A percentile compares a stretch with the other conserved stretches of the same genome.
Evolutionary conservation across 2,113 vertebrate species (phyloP).

Genomic region (Potamarius usumacintae): DNA sequence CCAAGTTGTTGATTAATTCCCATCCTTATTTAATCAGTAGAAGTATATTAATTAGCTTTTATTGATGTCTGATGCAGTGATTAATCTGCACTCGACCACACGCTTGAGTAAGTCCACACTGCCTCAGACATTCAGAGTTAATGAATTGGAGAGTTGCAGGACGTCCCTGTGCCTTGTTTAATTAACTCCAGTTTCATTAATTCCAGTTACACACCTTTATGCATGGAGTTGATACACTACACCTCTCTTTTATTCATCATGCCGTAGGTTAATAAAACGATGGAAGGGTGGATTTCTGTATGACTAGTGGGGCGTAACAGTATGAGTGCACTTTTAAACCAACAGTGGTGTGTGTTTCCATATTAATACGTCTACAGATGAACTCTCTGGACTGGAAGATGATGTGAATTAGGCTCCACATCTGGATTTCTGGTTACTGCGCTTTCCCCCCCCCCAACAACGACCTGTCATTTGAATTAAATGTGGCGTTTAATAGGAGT

Average conservation of each 20-base stretch:
- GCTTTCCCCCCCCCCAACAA: too few relatives aligned
- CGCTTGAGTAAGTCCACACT: background rate
- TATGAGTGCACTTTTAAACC: background rate
- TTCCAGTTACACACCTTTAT: background rate
- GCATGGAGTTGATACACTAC: background rate
- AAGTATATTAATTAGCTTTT: background rate
- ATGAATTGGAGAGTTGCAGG: background rate
- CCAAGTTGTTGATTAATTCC: background rate
- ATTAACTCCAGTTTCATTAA: slow-evolving; percentile 8
- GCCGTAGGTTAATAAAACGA: background rate
- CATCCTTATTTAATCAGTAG: background rate
- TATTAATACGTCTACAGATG: background rate
- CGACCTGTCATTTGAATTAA: background rate
- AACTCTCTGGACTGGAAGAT: background rate
- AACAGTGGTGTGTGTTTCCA: background rate
- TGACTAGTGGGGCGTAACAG: background rate
- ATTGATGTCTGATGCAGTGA: background rate
- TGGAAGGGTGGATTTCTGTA: background rate
- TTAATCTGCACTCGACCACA: background rate
- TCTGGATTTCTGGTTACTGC: background rate
- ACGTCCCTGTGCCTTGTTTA: background rate
- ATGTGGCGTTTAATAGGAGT: background rate
- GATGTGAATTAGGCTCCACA: background rate
- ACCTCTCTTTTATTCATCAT: background rate
- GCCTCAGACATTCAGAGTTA: background rate